Evolutionary conservation across 2,113 vertebrate genomes (phyloP).

Genomic region (Thamnaconus septentrionalis): DNA sequence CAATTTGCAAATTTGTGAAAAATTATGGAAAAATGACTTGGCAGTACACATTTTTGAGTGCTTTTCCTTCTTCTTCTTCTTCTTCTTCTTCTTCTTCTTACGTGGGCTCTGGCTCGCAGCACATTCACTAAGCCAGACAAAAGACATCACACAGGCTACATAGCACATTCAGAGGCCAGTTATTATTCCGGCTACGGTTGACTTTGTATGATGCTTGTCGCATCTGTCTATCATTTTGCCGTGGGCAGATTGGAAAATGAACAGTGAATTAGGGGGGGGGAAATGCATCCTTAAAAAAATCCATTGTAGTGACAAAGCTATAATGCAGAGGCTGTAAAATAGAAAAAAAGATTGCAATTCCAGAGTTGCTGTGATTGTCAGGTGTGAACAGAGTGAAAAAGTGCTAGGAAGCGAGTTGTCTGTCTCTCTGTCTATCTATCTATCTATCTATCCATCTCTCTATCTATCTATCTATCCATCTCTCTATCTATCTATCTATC

Average conservation of each 20-base stretch:
- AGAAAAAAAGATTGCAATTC: too few relatives aligned
- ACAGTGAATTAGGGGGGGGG: not conserved
- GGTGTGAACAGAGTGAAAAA: too few relatives aligned
- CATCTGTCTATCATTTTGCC: not conserved
- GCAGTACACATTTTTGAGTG: conserved; percentile 2
- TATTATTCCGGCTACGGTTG: not conserved
- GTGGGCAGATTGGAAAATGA: not conserved
- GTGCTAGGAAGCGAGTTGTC: too few relatives aligned
- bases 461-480: too few relatives aligned
- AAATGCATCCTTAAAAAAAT: too few relatives aligned
- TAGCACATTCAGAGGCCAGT: not conserved
- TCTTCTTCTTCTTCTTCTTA: not conserved
- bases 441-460: too few relatives aligned
- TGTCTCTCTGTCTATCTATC: too few relatives aligned
- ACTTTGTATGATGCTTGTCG: not conserved
- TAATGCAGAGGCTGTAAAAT: too few relatives aligned
- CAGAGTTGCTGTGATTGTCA: too few relatives aligned
- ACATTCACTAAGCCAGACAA: conserved; percentile 7
- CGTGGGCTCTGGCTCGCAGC: conserved; percentile 13
- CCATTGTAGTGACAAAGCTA: too few relatives aligned
- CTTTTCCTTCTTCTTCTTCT: conserved; percentile 1
- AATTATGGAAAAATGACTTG: conserved; percentile 27
- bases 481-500: too few relatives aligned
- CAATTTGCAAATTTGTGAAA: conserved; percentile 12
- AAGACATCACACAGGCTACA: not conserved